Evolutionary conservation across 2,888 invertebrate genomes (phyloP).

Genomic region (Calameuta filiformis): DNA sequence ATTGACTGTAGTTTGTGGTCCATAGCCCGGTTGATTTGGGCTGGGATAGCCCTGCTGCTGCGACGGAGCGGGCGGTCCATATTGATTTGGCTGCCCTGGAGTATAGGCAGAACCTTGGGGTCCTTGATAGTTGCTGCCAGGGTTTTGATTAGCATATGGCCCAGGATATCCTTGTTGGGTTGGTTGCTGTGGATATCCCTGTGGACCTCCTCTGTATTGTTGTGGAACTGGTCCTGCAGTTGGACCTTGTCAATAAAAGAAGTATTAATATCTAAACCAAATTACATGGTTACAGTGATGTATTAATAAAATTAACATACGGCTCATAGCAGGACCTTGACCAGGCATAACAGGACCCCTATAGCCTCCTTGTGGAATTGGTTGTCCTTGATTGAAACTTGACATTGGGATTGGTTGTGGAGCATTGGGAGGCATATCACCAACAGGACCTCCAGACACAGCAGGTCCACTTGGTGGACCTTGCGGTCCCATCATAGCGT

Average conservation of each 20-base stretch:
- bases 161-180: constrained; percentile 73
- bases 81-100: constrained; percentile 72
- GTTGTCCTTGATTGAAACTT: constrained; percentile 61
- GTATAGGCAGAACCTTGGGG: constrained; percentile 66
- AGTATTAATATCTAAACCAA: not conserved
- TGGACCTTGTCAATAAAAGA: constrained; percentile 59
- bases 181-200: constrained; percentile 76
- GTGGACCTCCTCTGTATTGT: constrained; percentile 65
- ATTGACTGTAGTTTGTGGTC: constrained; percentile 58
- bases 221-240: constrained; percentile 71
- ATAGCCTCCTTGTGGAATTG: constrained; percentile 64
- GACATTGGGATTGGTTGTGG: constrained; percentile 62
- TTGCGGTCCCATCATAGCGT: constrained; percentile 64
- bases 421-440: constrained; percentile 60
- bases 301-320: constrained; percentile 29
- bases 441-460: constrained; percentile 57
- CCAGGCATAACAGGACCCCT: constrained; percentile 72
- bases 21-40: constrained; percentile 69
- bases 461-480: constrained; percentile 60
- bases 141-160: constrained; percentile 71
- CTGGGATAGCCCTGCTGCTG: constrained; percentile 76
- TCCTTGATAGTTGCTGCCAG: constrained; percentile 75
- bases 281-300: not conserved
- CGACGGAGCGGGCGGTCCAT: constrained; percentile 72
- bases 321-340: constrained; percentile 67